Base-by-base conservation (phyloP, 2,797 vertebrate genomes). In the Sylvia borin region DNA sequence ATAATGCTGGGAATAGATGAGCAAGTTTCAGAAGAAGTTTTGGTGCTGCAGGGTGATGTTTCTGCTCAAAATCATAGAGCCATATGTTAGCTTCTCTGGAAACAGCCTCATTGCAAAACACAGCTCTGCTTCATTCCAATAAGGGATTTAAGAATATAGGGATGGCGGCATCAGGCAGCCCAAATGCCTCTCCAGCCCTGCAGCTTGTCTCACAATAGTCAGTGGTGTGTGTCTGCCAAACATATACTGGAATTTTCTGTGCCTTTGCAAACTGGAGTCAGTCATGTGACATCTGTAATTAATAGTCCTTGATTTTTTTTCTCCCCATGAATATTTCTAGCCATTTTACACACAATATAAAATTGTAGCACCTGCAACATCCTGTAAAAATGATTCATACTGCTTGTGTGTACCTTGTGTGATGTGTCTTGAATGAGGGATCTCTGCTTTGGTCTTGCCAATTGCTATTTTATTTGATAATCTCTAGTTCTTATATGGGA, bases 11-110 rank as follows among this genome's bases (percentile, higher is more conserved):
- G 45, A 92, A 91, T 91, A 85, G 57, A 95, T 57, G 71, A 89
- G 61, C 27, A 82, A 85, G 38, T 92, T 95, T 93, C 83, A 92
- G 79, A 88, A 94, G 51, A 42, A 82, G 85, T 64, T 93, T 92
- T 95, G 50, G 57, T 85, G 79, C 40, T 77, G 40, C 27, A 67
- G 38, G 6, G 9, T 91, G 22, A 10, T 61, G 25, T 87, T 94
- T 93, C 91, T 95, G 58, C 66, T 91, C 38, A 87, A 67, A 89
- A 87, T 92, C 64, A 54, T 60, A 85, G 71, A 61, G 36, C 53
- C 32, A 24, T 53, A n/a, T 79, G 55, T 81, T 93, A 85, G 45
- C 64, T 84, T 48, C 18, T 51, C 0, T 93, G 76, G 50, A 92
- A 88, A 48, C 50, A 93, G 38, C 16, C 34, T 67, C 1, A 3